Conservation (phyloP, 2,113 vertebrate genomes). For the Chaetops frenatus region DNA sequence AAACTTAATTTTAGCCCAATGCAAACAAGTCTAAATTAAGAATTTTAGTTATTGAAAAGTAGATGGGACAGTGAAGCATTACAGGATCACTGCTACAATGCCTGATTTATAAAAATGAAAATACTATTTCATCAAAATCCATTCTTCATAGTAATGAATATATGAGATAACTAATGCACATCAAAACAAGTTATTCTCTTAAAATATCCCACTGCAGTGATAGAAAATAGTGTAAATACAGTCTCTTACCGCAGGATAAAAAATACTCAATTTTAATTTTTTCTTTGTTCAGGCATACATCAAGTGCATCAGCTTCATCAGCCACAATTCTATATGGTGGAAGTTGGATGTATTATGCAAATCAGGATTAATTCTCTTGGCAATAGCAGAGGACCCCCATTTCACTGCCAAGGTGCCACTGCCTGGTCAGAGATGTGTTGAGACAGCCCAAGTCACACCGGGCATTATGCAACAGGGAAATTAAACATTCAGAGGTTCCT, state of each 20-base stretch:
- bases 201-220: background rate
- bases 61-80: background rate
- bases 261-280: background rate
- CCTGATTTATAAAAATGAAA: background rate
- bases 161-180: background rate
- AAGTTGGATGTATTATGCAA: background rate
- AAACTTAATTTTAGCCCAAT: background rate
- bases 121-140: background rate
- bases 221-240: background rate
- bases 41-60: background rate
- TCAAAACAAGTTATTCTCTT: background rate
- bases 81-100: background rate
- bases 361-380: background rate
- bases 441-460: background rate
- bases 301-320: background rate
- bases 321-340: background rate
- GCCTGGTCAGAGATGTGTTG: background rate
- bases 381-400: background rate
- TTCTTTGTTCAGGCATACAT: background rate
- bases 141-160: background rate
- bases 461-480: background rate
- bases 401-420: background rate
- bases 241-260: background rate
- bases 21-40: background rate
- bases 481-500: background rate